Conservation (phyloP, 2,797 vertebrate genomes). For the Galagoides demidoff region DNA sequence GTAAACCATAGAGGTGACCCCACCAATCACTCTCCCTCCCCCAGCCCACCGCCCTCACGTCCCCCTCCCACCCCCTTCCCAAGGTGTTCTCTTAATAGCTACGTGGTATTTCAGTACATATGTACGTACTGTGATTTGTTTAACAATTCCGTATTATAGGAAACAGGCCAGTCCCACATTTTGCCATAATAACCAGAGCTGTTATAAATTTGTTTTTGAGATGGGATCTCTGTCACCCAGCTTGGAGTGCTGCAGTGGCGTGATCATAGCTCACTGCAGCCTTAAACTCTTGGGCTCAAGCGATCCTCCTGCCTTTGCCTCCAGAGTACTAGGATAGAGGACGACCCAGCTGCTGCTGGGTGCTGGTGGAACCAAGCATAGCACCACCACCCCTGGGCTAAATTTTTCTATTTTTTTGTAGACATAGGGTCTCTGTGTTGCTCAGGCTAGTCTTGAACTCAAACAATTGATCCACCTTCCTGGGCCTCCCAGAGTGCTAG, state of each 20-base stretch:
- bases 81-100: not conserved
- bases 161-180: not conserved
- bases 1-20: too few relatives aligned
- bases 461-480: not conserved
- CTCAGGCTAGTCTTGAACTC: not conserved
- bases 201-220: not conserved
- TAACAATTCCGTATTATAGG: not conserved
- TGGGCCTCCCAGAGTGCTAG: not conserved
- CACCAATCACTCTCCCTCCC: too few relatives aligned
- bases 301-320: not conserved
- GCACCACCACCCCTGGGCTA: not conserved
- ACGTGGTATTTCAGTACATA: not conserved
- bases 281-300: not conserved
- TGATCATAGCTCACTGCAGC: not conserved
- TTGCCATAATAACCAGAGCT: not conserved
- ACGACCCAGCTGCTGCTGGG: too few relatives aligned
- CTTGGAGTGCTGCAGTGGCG: not conserved
- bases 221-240: not conserved
- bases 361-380: too few relatives aligned
- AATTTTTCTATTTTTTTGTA: not conserved
- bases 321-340: not conserved
- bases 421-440: not conserved
- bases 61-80: too few relatives aligned
- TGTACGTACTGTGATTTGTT: not conserved
- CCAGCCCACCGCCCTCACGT: too few relatives aligned